Evolutionary conservation across 2,797 vertebrate genomes (phyloP), one percentile per base, ranked within the genome.

Genomic region (Hydrophis major): DNA sequence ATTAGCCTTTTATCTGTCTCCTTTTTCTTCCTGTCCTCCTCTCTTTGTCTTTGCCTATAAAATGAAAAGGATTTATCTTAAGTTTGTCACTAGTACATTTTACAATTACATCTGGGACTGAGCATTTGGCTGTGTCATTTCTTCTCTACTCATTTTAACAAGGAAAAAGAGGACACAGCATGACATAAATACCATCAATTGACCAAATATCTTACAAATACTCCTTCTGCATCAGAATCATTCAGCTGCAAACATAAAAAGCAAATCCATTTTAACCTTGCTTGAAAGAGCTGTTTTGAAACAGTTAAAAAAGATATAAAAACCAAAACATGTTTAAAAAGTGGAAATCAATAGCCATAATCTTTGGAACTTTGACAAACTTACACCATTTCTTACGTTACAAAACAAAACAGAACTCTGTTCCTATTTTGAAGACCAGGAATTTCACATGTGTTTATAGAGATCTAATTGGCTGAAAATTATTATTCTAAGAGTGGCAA

Each of bases 91-190:
- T 90, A 16, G 0, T 0, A 32, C 59, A 47, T 94, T 60, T 86
- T 92, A 1, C 28, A 95, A 63, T 32, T 0, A 0, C 53, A 53
- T 86, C 69, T 92, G 32, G 22, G 59, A 28, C 4, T 91, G 86
- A 74, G 42, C 78, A 78, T 55, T 32, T 93, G 56, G 90, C 42
- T 83, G 47, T 83, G 42, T 47, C 88, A 94, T 61, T 55, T 56
- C 66, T 90, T 95, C 89, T 88, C 78, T 94, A 91, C 53, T 94
- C 14, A 55, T 92, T 83, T 89, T 92, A 94, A 93, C n/a, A 88
- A 94, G 92, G 18, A 27, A 42, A 94, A 95, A 78, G 61, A 91
- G 88, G 86, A 4, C 14, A 69, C 0, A 0, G 56, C 59, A 86
- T 61, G 42, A 56, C 20, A 20, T 78, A 92, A 94, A 37, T 56